Evolutionary conservation across 1,140 invertebrate genomes (phyloP), one percentile per base, ranked within the genome.

Genomic region (Cyclargus thomasi): DNA sequence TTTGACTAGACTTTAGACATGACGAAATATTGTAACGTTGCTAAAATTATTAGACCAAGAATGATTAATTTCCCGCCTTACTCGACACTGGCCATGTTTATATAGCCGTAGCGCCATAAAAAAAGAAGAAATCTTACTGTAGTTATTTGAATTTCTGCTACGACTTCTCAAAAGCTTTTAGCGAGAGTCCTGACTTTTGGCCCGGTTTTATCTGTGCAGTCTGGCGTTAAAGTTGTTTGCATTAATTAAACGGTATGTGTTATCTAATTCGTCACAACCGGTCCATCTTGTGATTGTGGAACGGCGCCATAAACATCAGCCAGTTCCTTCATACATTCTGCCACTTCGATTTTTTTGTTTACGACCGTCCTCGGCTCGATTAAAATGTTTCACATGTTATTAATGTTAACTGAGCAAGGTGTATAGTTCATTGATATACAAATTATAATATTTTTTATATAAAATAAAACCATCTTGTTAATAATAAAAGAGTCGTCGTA

Each of bases 191-290:
- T 29, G 11, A 35, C 62, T 29, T 63, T 35, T 63, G 18, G 59
- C 21, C 23, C 23, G 7, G 22, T 18, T 22, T 63, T 22, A 22
- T 63, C n/a, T 20, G 11, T 22, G 62, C 23, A 22, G 62, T 22
- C 62, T 22, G 62, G 62, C 62, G 62, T 22, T 22, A 63, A 63
- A 63, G 62, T 63, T 63, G 62, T 63, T 63, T 63, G 62, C 62
- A 63, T 63, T 63, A 63, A 63, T 63, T 63, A 63, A 63, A 63
- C 22, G 62, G 8, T 63, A 63, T 62, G 62, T 63, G 62, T 22
- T 63, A 63, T 29, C 62, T 63, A 63, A 63, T 63, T 63, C 62
- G 62, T 63, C 22, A 59, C 55, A 20, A 59, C 55, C 55, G 55
- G 55, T 59, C 55, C 55, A 20, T 20, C 55, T 59, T 59, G 4